Evolutionary conservation across 1,140 invertebrate species (phyloP), one percentile per base, ranked within the genome.

Genomic region (Listronotus bonariensis): DNA sequence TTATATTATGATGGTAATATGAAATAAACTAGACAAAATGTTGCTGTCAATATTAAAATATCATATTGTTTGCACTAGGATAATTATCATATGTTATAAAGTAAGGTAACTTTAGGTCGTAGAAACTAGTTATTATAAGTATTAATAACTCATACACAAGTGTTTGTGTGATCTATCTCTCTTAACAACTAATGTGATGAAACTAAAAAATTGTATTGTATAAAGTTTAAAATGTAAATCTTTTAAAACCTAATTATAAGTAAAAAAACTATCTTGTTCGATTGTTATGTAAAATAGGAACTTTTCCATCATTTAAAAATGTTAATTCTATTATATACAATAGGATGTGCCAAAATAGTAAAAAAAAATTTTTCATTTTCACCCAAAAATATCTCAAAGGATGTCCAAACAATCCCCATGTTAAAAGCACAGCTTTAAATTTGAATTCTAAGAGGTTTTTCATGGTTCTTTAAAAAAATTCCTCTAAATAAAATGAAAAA

Each of bases 191-290:
- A 46, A 59, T 66, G 43, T 66, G 56, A 53, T 66, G 43, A 59
- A 66, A 18, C 17, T 17, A 43, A 48, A 49, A 20, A 48, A 48
- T n/a, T 55, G 57, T 54, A 63, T 52, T 56, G 41, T 65, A 65
- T 40, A 63, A 65, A 55, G 45, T 56, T 56, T 55, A 56, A 49
- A 46, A 49, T 55, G 36, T 52, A 59, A 57, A 59, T 45, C 48
- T 53, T 58, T 59, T 20, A 66, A 59, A 59, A 38, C 54, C 40
- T 46, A 57, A 60, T 12, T 49, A 46, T 18, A 55, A 9, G n/a
- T 59, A 54, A 59, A 65, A 64, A 53, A 45, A 60, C 57, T 53
- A 66, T 59, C 61, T 64, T 59, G 64, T 66, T 66, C 64, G 46
- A 66, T 66, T 66, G 64, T 66, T 66, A 56, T 66, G 55, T 66